These are phyloP conservation scores for Anguilla japonica DNA, from an alignment of 2,113 vertebrate genomes.

Conservation along the genomic window DNA sequence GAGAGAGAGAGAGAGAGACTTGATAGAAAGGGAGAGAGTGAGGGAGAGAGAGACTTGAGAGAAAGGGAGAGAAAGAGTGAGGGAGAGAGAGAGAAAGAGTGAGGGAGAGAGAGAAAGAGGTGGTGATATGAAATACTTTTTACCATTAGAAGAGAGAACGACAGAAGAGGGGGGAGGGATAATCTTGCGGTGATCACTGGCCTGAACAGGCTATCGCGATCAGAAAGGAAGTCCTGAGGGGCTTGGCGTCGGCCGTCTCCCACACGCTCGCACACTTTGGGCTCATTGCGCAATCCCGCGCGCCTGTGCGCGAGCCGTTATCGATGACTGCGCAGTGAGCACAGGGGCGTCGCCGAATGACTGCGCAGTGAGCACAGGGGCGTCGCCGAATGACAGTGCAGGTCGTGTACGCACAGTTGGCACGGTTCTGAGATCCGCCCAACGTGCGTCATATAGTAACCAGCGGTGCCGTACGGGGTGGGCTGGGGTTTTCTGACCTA, in stretches of 20 bases:
- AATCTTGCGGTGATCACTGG: not conserved
- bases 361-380: not conserved
- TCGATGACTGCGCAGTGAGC: not conserved
- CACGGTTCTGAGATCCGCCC: no score
- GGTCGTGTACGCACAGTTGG: not conserved
- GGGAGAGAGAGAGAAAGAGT: constrained; percentile 7
- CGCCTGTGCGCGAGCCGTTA: no score
- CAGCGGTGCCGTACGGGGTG: no score
- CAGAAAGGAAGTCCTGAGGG: not conserved
- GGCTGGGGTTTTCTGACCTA: no score
- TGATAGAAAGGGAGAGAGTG: not conserved
- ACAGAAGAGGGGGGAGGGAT: not conserved
- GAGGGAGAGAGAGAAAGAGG: not conserved
- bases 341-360: no score
- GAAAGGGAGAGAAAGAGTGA: not conserved
- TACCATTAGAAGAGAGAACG: not conserved
- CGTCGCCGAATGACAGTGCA: not conserved
- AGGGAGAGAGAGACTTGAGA: not conserved
- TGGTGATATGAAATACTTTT: not conserved
- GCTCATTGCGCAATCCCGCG: no score
- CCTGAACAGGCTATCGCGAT: not conserved
- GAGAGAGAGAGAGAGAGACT: not conserved
- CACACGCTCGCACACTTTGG: not conserved
- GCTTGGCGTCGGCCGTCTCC: not conserved
- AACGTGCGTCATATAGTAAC: no score